These are phyloP conservation scores for Sesamia inferens DNA, from an alignment of 2,888 invertebrate genomes.

Conservation along the genomic window DNA sequence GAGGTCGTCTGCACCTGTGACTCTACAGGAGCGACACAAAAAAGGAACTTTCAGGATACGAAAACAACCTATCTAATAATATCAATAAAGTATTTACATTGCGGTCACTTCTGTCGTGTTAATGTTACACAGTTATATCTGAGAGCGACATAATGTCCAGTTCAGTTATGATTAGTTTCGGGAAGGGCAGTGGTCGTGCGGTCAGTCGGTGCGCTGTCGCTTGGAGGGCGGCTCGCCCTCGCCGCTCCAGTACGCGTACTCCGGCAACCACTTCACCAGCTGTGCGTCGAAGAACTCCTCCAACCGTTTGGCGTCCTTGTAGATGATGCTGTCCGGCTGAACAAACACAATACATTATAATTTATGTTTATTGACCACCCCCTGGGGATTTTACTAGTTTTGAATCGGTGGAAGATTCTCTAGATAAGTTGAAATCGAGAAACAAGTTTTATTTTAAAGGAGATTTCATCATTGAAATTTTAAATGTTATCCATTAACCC, in stretches of 20 bases:
- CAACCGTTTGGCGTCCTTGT: conserved; percentile 94
- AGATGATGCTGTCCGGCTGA: conserved; percentile 94
- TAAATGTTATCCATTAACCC: no score
- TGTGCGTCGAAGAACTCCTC: conserved; percentile 96
- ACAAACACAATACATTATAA: background rate
- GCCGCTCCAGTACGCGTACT: conserved; percentile 91
- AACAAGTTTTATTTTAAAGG: no score
- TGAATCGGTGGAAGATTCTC: no score
- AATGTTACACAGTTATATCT: background rate
- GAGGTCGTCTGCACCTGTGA: background rate
- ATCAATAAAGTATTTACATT: conserved; percentile 53
- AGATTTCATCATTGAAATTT: no score
- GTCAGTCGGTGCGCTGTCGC: conserved; percentile 77
- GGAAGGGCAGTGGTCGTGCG: background rate
- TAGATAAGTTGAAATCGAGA: no score
- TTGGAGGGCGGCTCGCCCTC: conserved; percentile 81
- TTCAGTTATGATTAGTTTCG: background rate
- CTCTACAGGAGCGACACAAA: conserved; percentile 29
- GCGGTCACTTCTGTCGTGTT: background rate
- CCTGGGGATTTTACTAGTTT: no score
- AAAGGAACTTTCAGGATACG: conserved; percentile 60
- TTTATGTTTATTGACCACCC: no score
- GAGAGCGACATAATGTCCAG: background rate
- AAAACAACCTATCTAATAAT: conserved; percentile 40
- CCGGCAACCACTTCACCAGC: conserved; percentile 94